Percentiles rank a stretch among this genome's conserved stretches.
Conservation (phyloP, 2,797 vertebrate genomes). For the Picus viridis region DNA sequence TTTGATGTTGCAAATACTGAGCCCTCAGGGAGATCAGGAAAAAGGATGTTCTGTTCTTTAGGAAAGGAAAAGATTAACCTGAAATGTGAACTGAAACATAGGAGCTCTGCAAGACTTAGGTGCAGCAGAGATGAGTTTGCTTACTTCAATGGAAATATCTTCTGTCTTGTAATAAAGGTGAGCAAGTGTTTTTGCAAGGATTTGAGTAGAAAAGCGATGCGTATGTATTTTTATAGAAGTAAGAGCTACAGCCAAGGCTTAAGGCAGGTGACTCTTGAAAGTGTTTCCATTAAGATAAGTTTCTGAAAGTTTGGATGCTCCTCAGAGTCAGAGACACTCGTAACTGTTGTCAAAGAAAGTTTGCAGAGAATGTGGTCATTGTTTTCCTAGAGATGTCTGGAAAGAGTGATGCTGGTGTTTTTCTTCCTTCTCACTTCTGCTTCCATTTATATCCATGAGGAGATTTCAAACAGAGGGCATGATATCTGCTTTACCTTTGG, state of each 20-base stretch:
- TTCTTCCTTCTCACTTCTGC: not conserved
- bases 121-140: slow-evolving; percentile 58
- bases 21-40: slow-evolving; percentile 73
- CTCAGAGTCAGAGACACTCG: not conserved
- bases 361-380: not conserved
- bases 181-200: slow-evolving; percentile 61
- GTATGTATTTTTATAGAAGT: not conserved
- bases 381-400: not conserved
- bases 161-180: slow-evolving; percentile 34
- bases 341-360: not conserved
- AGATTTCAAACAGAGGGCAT: not conserved
- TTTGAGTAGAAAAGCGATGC: slow-evolving; percentile 50
- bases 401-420: not conserved
- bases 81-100: slow-evolving; percentile 75
- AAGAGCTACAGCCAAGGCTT: not conserved
- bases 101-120: slow-evolving; percentile 71
- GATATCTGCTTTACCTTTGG: not conserved
- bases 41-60: slow-evolving; percentile 78
- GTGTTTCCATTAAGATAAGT: not conserved
- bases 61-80: slow-evolving; percentile 82
- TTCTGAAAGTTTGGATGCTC: not conserved
- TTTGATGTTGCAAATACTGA: slow-evolving; percentile 81
- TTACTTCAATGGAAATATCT: slow-evolving; percentile 65
- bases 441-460: not conserved
- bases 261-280: not conserved